Evolutionary conservation across 2,888 invertebrate species (phyloP).

Genomic region (Calameuta pallipes): DNA sequence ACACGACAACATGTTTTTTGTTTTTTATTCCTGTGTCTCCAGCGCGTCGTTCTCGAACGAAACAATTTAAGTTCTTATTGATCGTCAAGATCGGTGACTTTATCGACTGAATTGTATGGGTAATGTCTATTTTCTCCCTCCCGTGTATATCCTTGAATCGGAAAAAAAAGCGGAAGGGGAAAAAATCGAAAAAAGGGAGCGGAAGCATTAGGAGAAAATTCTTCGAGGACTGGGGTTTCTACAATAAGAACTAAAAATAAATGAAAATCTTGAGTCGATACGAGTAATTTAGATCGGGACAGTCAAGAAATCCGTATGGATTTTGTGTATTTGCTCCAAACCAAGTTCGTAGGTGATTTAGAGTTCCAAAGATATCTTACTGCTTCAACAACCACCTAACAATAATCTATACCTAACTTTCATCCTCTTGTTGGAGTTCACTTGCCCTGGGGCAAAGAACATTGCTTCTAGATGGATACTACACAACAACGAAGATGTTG

Average conservation of each 20-base stretch:
- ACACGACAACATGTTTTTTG: neutral
- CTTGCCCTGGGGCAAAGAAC: neutral
- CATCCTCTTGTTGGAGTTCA: neutral
- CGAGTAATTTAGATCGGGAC: neutral
- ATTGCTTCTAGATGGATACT: neutral
- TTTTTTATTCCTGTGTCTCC: neutral
- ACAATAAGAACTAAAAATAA: neutral
- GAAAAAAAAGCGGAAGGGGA: too few species aligned
- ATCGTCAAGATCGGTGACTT: neutral
- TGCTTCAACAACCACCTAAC: constrained; percentile 36
- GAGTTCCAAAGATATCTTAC: constrained; percentile 39
- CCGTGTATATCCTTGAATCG: neutral
- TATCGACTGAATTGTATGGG: neutral
- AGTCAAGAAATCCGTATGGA: neutral
- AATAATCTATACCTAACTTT: constrained; percentile 38
- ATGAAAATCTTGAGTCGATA: neutral
- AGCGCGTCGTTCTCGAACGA: neutral
- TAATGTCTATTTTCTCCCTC: neutral
- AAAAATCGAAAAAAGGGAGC: neutral
- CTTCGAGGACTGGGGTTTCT: neutral
- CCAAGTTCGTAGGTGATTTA: constrained; percentile 23
- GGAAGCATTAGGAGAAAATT: neutral
- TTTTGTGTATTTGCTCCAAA: neutral
- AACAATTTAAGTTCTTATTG: neutral
- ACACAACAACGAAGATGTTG: constrained; percentile 18